Evolutionary conservation across 37 sponge, comb jelly and placozoan species (phyloP).

Genomic region (Lycopodina hypogea): DNA sequence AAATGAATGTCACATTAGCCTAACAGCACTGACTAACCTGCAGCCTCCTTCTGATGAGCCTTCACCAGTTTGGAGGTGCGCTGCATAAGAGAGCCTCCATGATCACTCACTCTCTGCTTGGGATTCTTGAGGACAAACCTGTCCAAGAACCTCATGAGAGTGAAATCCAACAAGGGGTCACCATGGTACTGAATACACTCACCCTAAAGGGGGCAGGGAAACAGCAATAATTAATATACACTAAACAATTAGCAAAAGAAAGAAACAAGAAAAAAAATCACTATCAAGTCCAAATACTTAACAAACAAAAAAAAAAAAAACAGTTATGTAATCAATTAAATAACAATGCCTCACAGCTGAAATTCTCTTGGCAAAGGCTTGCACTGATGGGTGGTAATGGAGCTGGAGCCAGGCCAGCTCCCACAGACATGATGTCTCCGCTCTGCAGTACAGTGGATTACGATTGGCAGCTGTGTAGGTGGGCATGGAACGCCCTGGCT

Average conservation of each 20-base stretch:
- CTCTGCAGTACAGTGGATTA: slow-evolving; percentile 80
- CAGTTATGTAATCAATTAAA: too few species aligned
- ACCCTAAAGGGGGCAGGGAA: slow-evolving; percentile 44
- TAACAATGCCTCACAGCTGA: slow-evolving; percentile 36
- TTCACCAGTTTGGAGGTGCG: slow-evolving; percentile 14
- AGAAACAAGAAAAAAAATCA: background rate
- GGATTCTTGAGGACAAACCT: slow-evolving; percentile 95
- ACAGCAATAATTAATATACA: background rate
- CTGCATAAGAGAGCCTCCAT: slow-evolving; percentile 95
- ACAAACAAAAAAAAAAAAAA: background rate
- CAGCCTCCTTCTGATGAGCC: slow-evolving; percentile 1
- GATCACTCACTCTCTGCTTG: slow-evolving; percentile 79
- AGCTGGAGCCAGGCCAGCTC: slow-evolving; percentile 69
- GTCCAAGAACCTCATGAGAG: slow-evolving; percentile 87
- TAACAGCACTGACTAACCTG: background rate
- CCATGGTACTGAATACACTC: slow-evolving; percentile 67
- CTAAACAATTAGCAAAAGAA: background rate
- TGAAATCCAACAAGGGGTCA: slow-evolving; percentile 93
- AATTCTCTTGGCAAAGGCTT: slow-evolving; percentile 64
- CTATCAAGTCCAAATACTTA: background rate
- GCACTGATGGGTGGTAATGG: slow-evolving; percentile 91
- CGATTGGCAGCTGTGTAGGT: slow-evolving; percentile 42
- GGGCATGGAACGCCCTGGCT: too few species aligned
- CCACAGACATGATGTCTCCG: slow-evolving; percentile 83
- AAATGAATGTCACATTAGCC: too few species aligned